Percentiles rank a stretch among this genome's conserved stretches.
These are phyloP conservation scores for Odocoileus virginianus DNA, from an alignment of 2,113 vertebrate species.

Conservation along the genomic window DNA sequence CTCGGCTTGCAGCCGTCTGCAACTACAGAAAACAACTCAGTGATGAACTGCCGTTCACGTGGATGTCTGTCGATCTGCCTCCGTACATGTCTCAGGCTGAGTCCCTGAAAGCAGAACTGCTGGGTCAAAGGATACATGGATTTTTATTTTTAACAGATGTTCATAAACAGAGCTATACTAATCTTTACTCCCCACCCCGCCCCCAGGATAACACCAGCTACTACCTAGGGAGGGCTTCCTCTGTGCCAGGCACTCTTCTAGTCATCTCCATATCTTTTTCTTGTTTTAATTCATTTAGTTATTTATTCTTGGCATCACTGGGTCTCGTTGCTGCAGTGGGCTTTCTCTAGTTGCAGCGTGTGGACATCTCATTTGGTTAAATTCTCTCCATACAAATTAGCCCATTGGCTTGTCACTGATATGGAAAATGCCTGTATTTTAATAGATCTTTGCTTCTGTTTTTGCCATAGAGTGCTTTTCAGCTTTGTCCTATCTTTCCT, in stretches of 20 bases:
- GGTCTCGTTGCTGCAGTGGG: neutral
- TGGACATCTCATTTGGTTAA: neutral
- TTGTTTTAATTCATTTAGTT: neutral
- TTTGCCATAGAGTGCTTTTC: neutral
- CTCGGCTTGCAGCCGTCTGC: fast-evolving
- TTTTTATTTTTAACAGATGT: neutral
- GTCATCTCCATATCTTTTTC: neutral
- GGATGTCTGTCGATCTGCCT: neutral
- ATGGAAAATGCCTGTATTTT: neutral
- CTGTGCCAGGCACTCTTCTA: neutral
- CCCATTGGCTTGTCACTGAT: neutral
- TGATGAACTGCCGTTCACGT: fast-evolving
- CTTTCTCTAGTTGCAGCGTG: neutral
- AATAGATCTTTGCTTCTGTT: neutral
- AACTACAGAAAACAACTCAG: neutral
- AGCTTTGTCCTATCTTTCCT: neutral
- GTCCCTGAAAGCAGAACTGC: neutral
- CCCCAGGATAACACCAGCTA: neutral
- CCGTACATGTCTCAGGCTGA: neutral
- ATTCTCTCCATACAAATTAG: neutral
- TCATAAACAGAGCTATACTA: neutral
- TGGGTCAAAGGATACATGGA: neutral
- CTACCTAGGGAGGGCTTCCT: neutral
- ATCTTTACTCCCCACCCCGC: fast-evolving
- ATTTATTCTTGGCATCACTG: neutral